These are phyloP conservation scores for Ctenopoma kingsleyae DNA, from an alignment of 2,797 vertebrate genomes.

Conservation along the genomic window DNA sequence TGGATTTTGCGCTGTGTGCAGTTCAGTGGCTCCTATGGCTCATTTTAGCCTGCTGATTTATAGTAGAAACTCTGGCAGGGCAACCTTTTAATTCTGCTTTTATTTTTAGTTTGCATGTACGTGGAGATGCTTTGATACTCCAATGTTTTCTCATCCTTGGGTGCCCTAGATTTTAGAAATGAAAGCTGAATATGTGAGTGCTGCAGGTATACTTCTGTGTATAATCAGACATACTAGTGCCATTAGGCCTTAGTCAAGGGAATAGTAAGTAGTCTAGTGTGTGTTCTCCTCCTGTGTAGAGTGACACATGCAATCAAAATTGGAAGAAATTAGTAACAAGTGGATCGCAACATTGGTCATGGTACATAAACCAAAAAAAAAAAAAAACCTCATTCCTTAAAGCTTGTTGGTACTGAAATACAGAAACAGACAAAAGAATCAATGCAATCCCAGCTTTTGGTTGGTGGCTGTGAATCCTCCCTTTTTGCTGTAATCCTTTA, in stretches of 20 bases:
- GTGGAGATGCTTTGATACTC: not conserved
- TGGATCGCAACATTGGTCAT: not conserved
- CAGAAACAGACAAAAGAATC: slow-evolving; percentile 27
- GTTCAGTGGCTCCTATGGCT: slow-evolving; percentile 45
- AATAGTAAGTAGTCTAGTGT: rapidly evolving
- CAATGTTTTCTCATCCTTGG: not conserved
- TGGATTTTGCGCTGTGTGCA: slow-evolving; percentile 54
- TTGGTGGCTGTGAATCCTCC: slow-evolving; percentile 15
- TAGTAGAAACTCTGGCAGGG: slow-evolving; percentile 5
- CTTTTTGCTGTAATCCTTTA: slow-evolving; percentile 43
- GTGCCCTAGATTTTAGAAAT: slow-evolving; percentile 1
- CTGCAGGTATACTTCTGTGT: not conserved
- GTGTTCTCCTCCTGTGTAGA: not conserved
- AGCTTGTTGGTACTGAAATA: slow-evolving; percentile 17
- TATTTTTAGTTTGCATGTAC: slow-evolving; percentile 30
- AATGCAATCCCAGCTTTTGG: slow-evolving; percentile 29
- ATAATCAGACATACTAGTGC: not conserved
- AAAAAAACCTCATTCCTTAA: slow-evolving; percentile 9
- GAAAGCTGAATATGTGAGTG: not conserved
- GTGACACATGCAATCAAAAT: not conserved
- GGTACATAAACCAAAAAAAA: not conserved
- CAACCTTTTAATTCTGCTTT: slow-evolving; percentile 32
- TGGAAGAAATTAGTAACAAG: not conserved
- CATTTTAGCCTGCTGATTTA: slow-evolving; percentile 55
- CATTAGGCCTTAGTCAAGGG: not conserved